Base-by-base conservation (phyloP, 2,797 vertebrate species). In the Phalanger gymnotis region DNA sequence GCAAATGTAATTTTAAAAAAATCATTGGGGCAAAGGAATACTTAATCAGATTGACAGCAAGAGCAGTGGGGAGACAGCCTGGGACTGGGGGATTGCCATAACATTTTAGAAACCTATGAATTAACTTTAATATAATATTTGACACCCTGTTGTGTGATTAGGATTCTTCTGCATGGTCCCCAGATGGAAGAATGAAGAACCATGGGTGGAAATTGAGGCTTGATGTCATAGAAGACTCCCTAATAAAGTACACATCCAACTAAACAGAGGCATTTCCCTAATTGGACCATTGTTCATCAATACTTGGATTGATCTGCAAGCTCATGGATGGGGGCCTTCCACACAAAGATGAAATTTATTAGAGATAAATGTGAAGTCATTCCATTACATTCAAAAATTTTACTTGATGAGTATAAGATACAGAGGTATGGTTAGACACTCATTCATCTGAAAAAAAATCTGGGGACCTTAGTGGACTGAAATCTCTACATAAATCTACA, bases 1-100 rank as follows among this genome's bases (percentile, higher is more conserved):
- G 93, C 61, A 98, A 98, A 98, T 96, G 97, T 95, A 97, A 97
- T 66, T 87, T 47, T 9, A 4, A 97, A 93, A 97, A 27, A 95
- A 25, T 91, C 97, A 95, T 56, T 53, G 91, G 95, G 93, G 96
- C 97, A 98, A 97, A 0, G 0, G 96, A 96, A 96, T 93, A 96
- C 95, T 97, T 98, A 96, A 97, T 97, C 96, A 97, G 96, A 97
- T 34, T n/a, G 51, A 73, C 94, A 95, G 91, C 58, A 93, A 92
- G 54, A 98, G 53, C 61, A 51, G 53, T 53, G 90, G 93, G 22
- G 90, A 94, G 54, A 13, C 19, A 52, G 53, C 40, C 51, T 58
- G 19, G 51, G 54, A 93, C 7, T 27, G 3, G 25, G 54, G 95
- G 61, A 40, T 90, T 95, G 40, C 55, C 81, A 47, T 81, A 40